Base-by-base conservation (phyloP, 2,113 vertebrate genomes). In the Cercocebus atys region DNA sequence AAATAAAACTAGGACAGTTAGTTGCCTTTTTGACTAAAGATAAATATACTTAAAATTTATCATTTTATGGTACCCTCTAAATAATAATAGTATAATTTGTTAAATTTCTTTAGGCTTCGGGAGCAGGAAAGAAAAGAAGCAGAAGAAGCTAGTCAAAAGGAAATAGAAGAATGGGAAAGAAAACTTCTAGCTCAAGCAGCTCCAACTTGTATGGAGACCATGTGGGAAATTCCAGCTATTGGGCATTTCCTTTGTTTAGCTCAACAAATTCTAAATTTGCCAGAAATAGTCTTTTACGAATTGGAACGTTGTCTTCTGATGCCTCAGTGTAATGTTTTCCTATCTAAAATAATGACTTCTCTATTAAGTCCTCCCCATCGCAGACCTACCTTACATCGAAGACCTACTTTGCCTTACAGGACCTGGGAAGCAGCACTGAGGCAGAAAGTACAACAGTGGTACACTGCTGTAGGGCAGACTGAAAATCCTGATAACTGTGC, bases 231-330 rank as follows among this genome's bases (percentile, higher is more conserved):
- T 90, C 99, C 99, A 96, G 99, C 99, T 90, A 99, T 99, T 81
- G 99, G 99, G 30, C 99, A 99, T 98, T 99, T 99, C 94, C 99
- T 99, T 96, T 99, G 99, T 98, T 99, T 99, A 98, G 99, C 99
- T 76, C 99, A 99, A 97, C 99, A 99, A 90, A 99, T 99, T 92
- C 99, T 99, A 90, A 99, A 99, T 98, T 99, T 99, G 93, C 99
- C 99, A 32, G 99, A 99, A 99, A 99, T 99, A 93, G 99, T 99
- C 57, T 99, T 99, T 98, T 99, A 99, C 89, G 99, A 99, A 97
- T 98, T 99, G 96, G 99, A 99, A 98, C 99, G 99, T 82, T 99
- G 99, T 98, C 99, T 99, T 98, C 98, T 99, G 76, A 99, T 99
- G 99, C 99, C 99, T 87, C 99, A 99, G 73, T 99, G 99, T 98